Percentiles rank a stretch among this genome's conserved stretches.
Conservation (phyloP, 2,888 invertebrate genomes). For the Coremacera marginata region DNA sequence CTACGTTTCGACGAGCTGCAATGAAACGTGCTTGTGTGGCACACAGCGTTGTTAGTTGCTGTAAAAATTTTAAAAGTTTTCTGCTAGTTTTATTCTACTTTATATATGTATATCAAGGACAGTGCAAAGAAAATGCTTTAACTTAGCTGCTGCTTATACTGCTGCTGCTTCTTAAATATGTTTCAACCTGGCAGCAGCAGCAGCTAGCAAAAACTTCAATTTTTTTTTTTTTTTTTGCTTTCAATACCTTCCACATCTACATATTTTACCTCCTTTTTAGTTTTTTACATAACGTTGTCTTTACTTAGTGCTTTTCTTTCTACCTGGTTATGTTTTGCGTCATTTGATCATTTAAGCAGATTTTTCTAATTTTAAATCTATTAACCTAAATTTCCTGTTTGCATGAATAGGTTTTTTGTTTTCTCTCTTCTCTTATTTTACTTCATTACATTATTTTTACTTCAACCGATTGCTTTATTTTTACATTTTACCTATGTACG, state of each 20-base stretch:
- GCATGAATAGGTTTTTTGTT: neutral
- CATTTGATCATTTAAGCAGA: constrained; percentile 23
- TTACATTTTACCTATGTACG: no score
- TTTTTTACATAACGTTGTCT: neutral
- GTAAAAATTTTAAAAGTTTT: neutral
- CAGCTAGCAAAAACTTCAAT: no score
- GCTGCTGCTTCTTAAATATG: no score
- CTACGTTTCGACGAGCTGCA: neutral
- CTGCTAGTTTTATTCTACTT: neutral
- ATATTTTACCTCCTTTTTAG: neutral
- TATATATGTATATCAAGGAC: neutral
- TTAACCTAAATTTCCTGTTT: constrained; percentile 19
- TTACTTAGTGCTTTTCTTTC: neutral
- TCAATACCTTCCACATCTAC: no score
- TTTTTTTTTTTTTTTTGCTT: no score
- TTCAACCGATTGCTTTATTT: no score
- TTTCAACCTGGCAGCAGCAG: no score
- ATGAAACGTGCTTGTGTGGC: neutral
- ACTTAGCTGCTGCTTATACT: neutral
- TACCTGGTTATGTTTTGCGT: neutral
- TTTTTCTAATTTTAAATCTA: constrained; percentile 32
- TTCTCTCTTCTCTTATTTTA: neutral
- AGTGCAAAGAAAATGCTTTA: neutral
- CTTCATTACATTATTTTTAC: neutral
- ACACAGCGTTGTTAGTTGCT: neutral